Evolutionary conservation across 2,888 invertebrate species (phyloP).

Genomic region (Scaptomyza tumidula): DNA sequence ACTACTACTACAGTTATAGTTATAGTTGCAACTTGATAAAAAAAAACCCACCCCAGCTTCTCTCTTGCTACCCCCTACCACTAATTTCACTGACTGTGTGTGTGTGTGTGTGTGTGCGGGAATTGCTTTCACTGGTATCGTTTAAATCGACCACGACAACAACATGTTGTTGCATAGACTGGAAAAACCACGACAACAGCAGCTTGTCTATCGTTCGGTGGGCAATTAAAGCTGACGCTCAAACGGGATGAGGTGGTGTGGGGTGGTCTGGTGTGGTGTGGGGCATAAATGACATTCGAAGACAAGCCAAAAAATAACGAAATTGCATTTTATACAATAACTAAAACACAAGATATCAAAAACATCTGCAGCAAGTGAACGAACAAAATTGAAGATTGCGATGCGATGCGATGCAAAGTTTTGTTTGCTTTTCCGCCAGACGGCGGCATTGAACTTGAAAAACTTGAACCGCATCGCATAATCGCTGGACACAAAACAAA

Average conservation of each 20-base stretch:
- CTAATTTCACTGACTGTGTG: background rate
- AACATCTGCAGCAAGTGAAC: constrained; percentile 21
- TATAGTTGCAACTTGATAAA: background rate
- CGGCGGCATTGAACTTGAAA: constrained; percentile 79
- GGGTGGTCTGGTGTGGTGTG: background rate
- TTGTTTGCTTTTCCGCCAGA: constrained; percentile 61
- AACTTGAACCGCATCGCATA: constrained; percentile 47
- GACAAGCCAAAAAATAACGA: constrained; percentile 74
- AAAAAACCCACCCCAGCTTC: background rate
- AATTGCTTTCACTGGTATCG: constrained; percentile 71
- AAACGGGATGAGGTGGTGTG: constrained; percentile 11
- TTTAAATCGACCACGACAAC: constrained; percentile 57
- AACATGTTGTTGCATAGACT: constrained; percentile 49
- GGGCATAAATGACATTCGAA: constrained; percentile 25
- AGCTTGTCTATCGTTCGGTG: background rate
- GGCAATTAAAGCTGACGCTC: constrained; percentile 65
- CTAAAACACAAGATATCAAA: constrained; percentile 3
- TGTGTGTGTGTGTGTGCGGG: constrained; percentile 17
- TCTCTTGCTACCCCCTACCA: no score
- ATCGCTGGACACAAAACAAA: constrained; percentile 3
- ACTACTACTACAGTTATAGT: background rate
- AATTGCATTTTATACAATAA: constrained; percentile 68
- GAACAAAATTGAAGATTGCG: constrained; percentile 35
- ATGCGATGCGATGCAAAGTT: constrained; percentile 32
- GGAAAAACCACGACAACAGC: constrained; percentile 64